Evolutionary conservation across 2,888 invertebrate genomes (phyloP).

Genomic region (Sinhomidia bicolor): DNA sequence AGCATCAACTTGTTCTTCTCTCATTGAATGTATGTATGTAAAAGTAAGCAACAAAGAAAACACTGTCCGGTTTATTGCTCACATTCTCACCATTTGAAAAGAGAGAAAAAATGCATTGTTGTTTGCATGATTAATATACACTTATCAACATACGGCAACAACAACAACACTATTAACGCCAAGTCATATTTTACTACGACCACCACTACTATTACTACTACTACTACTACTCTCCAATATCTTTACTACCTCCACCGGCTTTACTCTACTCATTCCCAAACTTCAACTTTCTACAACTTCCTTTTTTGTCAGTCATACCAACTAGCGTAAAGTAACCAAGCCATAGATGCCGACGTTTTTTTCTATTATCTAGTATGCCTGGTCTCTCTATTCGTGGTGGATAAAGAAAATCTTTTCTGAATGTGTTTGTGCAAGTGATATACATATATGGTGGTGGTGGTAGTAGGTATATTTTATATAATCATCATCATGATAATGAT

Average conservation of each 20-base stretch:
- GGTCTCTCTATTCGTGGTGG: not conserved
- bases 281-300: constrained; percentile 5
- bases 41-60: too few species aligned
- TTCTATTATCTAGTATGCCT: not conserved
- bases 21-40: too few species aligned
- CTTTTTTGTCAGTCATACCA: not conserved
- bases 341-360: not conserved
- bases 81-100: too few species aligned
- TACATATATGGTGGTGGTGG: not conserved
- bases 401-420: not conserved
- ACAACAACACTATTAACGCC: too few species aligned
- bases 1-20: too few species aligned
- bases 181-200: too few species aligned
- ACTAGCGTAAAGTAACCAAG: not conserved
- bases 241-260: not conserved
- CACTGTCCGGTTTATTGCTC: too few species aligned
- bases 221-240: not conserved
- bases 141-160: not conserved
- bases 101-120: too few species aligned
- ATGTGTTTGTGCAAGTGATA: constrained; percentile 13
- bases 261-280: not conserved
- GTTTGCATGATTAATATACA: not conserved
- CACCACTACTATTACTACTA: too few species aligned
- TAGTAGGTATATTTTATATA: too few species aligned
- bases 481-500: not conserved